Evolutionary conservation across 1,140 invertebrate genomes (phyloP), one percentile per base, ranked within the genome.

Genomic region (Acyrthosiphon pisum): DNA sequence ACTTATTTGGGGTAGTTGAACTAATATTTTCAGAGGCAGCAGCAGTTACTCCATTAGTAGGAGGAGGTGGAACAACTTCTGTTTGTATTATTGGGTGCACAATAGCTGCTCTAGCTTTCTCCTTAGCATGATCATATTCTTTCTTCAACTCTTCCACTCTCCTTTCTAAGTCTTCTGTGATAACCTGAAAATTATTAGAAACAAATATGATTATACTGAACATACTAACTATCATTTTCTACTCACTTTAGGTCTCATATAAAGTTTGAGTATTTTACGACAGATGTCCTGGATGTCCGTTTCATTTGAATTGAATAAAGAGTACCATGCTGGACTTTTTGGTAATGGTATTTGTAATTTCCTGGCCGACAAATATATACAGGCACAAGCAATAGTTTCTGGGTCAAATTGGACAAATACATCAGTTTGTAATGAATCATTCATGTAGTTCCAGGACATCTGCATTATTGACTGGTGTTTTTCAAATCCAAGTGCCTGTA

Each of bases 391-490:
- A 93, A 99, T 99, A 0, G 98, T 99, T 95, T 99, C 99, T 0
- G 99, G 99, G 93, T 98, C 97, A 95, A 99, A 99, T 93, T 98
- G 96, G 94, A 99, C 97, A 95, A 99, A 99, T 0, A 99, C 98
- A 95, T 99, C 98, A 1, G 99, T 99, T 56, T 99, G 96, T 41
- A 99, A 96, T 23, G 99, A 98, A 95, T 99, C 99, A 95, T 99
- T 99, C 99, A 99, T 99, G 95, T 99, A 99, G 95, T 99, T 99
- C 99, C 99, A 99, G 30, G 98, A 97, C 95, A 97, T 97, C 95
- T 99, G 99, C 96, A 99, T 98, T 44, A 99, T 95, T 93, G 96
- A 96, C 94, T 96, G 95, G 95, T 99, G 97, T 94, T 97, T 97
- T 94, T 99, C 97, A 95, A 97, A 98, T 81, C 98, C 97, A 91